Percentiles rank a stretch among this genome's conserved stretches.
Conservation (phyloP, 2,797 vertebrate genomes). For the Pristis pectinata region DNA sequence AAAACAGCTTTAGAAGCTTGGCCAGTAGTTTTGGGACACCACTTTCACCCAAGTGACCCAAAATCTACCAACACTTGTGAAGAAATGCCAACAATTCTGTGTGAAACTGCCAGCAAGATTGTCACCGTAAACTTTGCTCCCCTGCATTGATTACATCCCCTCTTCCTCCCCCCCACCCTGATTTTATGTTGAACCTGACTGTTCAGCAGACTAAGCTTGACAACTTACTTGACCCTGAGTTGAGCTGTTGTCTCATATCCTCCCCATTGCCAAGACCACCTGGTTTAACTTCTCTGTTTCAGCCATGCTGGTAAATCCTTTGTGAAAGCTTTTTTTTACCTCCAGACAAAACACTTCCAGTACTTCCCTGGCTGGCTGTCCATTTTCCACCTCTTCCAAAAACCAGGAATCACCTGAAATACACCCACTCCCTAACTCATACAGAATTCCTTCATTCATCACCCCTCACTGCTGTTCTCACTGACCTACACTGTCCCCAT, state of each 20-base stretch:
- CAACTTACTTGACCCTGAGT: background rate
- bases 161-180: background rate
- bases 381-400: background rate
- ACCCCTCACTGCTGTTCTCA: background rate
- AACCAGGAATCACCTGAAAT: background rate
- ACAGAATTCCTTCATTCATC: background rate
- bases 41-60: too few species aligned
- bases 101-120: too few species aligned
- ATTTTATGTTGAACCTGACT: background rate
- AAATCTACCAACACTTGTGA: too few species aligned
- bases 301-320: background rate
- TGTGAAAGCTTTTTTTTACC: background rate
- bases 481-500: background rate
- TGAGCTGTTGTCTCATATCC: background rate
- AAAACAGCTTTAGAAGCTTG: too few species aligned
- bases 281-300: background rate
- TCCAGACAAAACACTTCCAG: background rate
- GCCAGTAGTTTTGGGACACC: too few species aligned
- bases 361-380: background rate
- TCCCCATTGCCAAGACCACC: background rate
- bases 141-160: background rate
- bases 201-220: background rate
- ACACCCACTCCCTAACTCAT: background rate
- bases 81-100: too few species aligned
- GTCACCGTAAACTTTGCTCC: background rate